Evolutionary conservation across 1,140 invertebrate genomes (phyloP).

Genomic region (Leptonema lineaticorne): DNA sequence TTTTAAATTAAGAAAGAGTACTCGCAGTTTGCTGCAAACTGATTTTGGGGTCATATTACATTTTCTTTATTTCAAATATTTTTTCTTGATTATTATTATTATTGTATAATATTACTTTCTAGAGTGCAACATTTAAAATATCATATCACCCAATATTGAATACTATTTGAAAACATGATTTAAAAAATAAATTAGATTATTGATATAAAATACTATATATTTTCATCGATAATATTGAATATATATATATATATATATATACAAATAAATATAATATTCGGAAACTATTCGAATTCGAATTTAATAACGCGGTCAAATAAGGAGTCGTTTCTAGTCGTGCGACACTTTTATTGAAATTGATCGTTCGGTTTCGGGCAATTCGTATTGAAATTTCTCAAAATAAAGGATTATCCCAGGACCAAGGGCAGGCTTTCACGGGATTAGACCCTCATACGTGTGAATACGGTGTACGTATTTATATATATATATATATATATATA

Average conservation of each 20-base stretch:
- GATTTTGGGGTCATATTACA: too few relatives aligned
- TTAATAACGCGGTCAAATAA: constrained; percentile 26
- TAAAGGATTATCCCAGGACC: constrained; percentile 13
- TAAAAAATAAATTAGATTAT: too few relatives aligned
- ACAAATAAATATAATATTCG: background rate
- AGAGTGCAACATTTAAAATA: too few relatives aligned
- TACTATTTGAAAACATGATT: too few relatives aligned
- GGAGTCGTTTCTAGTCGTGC: constrained; percentile 10
- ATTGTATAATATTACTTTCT: too few relatives aligned
- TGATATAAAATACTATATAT: background rate
- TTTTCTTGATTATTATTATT: too few relatives aligned
- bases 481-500: too few relatives aligned
- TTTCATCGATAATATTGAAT: too few relatives aligned
- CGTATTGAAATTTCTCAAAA: constrained; percentile 28
- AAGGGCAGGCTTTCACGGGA: background rate
- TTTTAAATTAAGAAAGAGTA: too few relatives aligned
- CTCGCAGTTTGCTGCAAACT: too few relatives aligned
- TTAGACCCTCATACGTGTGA: background rate
- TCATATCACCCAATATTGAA: too few relatives aligned
- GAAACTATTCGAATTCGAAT: constrained; percentile 34
- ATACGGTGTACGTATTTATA: constrained; percentile 3
- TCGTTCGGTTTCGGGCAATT: constrained; percentile 17
- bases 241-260: background rate
- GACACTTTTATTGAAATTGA: constrained; percentile 40
- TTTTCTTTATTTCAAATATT: too few relatives aligned